Conservation (phyloP, 2,888 invertebrate species). For the Drosophila parthenogenetica region DNA sequence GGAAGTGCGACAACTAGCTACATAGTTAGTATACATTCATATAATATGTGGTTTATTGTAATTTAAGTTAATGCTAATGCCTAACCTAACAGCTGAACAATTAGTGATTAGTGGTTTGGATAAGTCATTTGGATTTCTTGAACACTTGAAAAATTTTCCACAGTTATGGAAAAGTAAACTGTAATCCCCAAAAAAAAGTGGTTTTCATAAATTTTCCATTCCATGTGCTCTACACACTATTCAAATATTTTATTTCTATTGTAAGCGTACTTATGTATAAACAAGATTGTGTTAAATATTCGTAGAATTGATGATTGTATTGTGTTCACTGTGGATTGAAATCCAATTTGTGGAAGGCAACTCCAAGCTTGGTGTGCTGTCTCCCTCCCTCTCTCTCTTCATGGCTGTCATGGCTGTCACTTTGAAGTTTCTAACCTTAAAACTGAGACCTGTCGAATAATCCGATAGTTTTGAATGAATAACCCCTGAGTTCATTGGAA, state of each 20-base stretch:
- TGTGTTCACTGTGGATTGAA: slow-evolving; percentile 19
- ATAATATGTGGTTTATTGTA: slow-evolving; percentile 11
- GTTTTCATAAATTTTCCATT: slow-evolving; percentile 66
- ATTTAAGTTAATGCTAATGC: slow-evolving; percentile 19
- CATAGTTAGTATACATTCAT: not conserved
- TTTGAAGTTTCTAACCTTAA: slow-evolving; percentile 22
- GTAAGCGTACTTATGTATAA: slow-evolving; percentile 17
- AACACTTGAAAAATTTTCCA: slow-evolving; percentile 59
- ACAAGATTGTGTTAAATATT: slow-evolving; percentile 35
- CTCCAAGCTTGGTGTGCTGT: slow-evolving; percentile 35
- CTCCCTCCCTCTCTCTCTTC: not conserved
- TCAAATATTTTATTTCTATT: slow-evolving; percentile 8
- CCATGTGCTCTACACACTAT: slow-evolving; percentile 36
- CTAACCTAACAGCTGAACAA: slow-evolving; percentile 34
- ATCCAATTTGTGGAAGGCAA: slow-evolving; percentile 32
- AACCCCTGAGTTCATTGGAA: slow-evolving; percentile 18
- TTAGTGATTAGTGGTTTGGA: slow-evolving; percentile 64
- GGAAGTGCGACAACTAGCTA: slow-evolving; percentile 51
- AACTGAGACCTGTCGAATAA: slow-evolving; percentile 3
- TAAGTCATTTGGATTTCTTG: slow-evolving; percentile 48
- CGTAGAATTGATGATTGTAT: slow-evolving; percentile 28
- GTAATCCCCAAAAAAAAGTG: slow-evolving; percentile 39
- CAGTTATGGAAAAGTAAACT: slow-evolving; percentile 43
- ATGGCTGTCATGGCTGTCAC: slow-evolving; percentile 10
- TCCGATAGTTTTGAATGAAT: slow-evolving; percentile 13